Conservation (phyloP, 1,140 invertebrate species). For the Drosophila elegans region DNA sequence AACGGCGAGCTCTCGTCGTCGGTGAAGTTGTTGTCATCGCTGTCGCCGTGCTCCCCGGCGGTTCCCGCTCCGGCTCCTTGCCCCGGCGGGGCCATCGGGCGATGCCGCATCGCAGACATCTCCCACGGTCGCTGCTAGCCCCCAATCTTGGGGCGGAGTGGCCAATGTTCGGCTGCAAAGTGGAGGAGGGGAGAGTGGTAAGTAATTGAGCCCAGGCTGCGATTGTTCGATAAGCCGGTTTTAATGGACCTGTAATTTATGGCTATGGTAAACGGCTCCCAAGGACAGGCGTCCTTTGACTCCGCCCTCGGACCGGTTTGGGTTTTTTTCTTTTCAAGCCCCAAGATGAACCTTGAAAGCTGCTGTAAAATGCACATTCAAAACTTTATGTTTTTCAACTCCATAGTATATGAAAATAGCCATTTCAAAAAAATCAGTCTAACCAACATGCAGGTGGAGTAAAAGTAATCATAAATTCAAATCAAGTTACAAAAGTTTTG, state of each 20-base stretch:
- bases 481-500: no score
- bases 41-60: constrained; percentile 86
- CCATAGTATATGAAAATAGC: not conserved
- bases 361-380: not conserved
- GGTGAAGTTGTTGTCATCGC: constrained; percentile 91
- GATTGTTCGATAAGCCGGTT: constrained; percentile 56
- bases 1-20: constrained; percentile 94
- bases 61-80: constrained; percentile 27
- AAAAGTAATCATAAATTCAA: no score
- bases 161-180: constrained; percentile 56
- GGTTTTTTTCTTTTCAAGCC: not conserved
- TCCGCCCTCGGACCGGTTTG: constrained; percentile 35
- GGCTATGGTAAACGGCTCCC: constrained; percentile 28
- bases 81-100: constrained; percentile 86
- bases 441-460: no score
- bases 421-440: no score
- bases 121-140: constrained; percentile 68
- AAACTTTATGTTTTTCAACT: not conserved
- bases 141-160: constrained; percentile 42
- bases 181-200: constrained; percentile 32
- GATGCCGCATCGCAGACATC: constrained; percentile 85
- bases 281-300: constrained; percentile 74
- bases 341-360: constrained; percentile 16
- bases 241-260: constrained; percentile 55
- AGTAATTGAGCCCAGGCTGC: constrained; percentile 44